Evolutionary conservation across 2,888 invertebrate species (phyloP), one percentile per base, ranked within the genome.

Genomic region (Unio pictorum): DNA sequence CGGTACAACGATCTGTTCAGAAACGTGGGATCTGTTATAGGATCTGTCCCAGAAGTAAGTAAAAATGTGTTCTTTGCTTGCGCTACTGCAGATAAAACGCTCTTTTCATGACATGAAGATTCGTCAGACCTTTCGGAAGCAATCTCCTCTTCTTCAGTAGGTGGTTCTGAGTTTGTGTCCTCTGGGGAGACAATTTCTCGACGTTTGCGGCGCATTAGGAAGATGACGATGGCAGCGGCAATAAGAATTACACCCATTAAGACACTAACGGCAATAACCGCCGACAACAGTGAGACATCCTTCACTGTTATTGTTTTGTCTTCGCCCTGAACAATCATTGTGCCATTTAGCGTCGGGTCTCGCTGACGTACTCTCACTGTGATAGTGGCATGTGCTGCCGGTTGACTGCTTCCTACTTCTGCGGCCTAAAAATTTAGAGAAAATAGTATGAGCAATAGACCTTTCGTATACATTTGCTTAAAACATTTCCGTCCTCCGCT

Each of bases 101-200:
- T 45, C 15, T 11, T 45, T 45, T 45, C 15, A 2, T 15, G 45
- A 45, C 11, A 45, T 45, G 45, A 45, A 45, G 45, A 11, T 45
- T 45, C 45, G 2, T 45, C 15, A 45, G 45, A 45, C 0, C 15
- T 45, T 23, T 78, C 78, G 0, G 73, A 67, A 17, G 71, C 70
- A 4, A 78, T 59, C 4, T 76, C 78, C 54, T 81, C 81, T 61
- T 79, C 75, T 60, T 79, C 79, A 0, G 81, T 81, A 6, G 71
- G 73, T 15, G 76, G 76, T 60, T 80, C 80, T 45, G 20, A 75
- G 72, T 58, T 75, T 73, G 18, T 71, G 67, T 26, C 74, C 71
- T 15, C 60, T 63, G 15, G 78, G 76, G 3, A 61, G 30, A 6
- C 76, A 66, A 17, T 66, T 34, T 67, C 66, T 71, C 54, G 72